phyloP scores from a whole-genome alignment of 2,888 invertebrate species.

The Cerceris ruficornis region DNA sequence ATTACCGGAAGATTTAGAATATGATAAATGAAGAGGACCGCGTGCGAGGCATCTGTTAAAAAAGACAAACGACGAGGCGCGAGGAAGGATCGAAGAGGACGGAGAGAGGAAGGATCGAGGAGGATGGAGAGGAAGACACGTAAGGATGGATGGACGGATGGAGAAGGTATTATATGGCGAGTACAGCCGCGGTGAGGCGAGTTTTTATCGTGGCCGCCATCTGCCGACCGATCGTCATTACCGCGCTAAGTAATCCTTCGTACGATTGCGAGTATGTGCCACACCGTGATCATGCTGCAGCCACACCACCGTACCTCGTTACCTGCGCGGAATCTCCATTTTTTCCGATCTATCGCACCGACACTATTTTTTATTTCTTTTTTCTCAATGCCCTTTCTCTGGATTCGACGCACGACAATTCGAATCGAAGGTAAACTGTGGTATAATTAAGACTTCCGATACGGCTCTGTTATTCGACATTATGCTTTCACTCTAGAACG shows the following conservation, averaged over 20 bases:
- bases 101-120: constrained; percentile 1
- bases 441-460: background rate
- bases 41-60: constrained; percentile 20
- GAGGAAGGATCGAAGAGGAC: constrained; percentile 8
- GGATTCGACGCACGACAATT: background rate
- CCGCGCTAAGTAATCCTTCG: constrained; percentile 77
- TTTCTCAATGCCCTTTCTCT: background rate
- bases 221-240: constrained; percentile 80
- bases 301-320: constrained; percentile 58
- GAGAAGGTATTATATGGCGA: constrained; percentile 74
- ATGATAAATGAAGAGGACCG: constrained; percentile 40
- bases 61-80: constrained; percentile 1
- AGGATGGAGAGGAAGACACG: constrained; percentile 44
- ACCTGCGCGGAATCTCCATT: constrained; percentile 49
- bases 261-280: constrained; percentile 54
- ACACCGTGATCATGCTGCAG: constrained; percentile 44
- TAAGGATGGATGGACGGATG: constrained; percentile 64
- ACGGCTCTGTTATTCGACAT: too few relatives aligned
- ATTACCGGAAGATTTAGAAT: constrained; percentile 41
- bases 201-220: constrained; percentile 80
- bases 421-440: background rate
- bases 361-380: constrained; percentile 9
- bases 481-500: too few relatives aligned
- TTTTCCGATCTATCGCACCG: constrained; percentile 47
- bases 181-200: constrained; percentile 71